These are phyloP conservation scores for Sprattus sprattus DNA, from an alignment of 2,113 vertebrate species.

Conservation along the genomic window DNA sequence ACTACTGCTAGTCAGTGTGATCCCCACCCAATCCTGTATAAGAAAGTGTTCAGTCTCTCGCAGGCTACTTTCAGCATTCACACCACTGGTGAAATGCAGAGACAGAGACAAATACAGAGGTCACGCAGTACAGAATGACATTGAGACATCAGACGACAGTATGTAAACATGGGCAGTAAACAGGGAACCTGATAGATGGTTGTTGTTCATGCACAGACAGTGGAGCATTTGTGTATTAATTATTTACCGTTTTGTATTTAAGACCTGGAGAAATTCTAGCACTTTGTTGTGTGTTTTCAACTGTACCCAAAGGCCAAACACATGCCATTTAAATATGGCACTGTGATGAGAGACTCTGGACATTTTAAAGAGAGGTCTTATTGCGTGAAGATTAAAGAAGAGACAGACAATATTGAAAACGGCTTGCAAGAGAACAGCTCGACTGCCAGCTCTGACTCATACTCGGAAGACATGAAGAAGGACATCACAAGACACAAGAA, in stretches of 20 bases:
- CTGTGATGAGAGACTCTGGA: not conserved
- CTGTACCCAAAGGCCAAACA: not conserved
- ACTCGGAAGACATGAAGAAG: conserved; percentile 46
- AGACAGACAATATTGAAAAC: not conserved
- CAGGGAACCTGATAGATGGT: not conserved
- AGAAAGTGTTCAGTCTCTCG: not conserved
- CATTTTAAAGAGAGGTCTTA: not conserved
- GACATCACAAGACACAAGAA: conserved; percentile 68
- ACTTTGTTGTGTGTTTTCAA: not conserved
- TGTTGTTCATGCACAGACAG: not conserved
- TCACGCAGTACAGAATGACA: not conserved
- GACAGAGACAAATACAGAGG: not conserved
- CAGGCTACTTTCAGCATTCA: not conserved
- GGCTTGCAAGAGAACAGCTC: not conserved
- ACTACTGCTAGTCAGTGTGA: no score
- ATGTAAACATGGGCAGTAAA: not conserved
- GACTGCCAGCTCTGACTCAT: conserved; percentile 33
- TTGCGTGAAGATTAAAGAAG: not conserved
- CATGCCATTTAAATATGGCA: conserved; percentile 26
- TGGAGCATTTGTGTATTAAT: not conserved
- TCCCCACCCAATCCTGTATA: no score
- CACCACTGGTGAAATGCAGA: not conserved
- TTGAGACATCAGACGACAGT: not conserved
- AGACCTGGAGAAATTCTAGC: not conserved
- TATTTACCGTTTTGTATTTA: not conserved